Percentiles rank a stretch among this genome's conserved stretches.
Conservation (phyloP, 2,888 invertebrate species). For the Diploptera punctata region DNA sequence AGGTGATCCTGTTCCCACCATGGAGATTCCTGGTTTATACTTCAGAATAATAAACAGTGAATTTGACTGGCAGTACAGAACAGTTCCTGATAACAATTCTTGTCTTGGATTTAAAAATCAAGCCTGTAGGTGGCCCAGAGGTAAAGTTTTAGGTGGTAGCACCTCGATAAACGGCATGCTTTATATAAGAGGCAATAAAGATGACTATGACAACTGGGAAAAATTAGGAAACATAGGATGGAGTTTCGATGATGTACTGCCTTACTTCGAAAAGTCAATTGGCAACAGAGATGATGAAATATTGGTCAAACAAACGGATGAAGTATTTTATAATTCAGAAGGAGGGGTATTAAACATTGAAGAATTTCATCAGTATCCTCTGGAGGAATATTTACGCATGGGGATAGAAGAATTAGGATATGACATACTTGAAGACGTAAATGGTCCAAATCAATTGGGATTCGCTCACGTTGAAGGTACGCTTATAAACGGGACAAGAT, state of each 20-base stretch:
- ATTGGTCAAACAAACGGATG: no score
- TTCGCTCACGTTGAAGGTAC: constrained; percentile 53
- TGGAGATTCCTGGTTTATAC: constrained; percentile 49
- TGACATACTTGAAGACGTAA: constrained; percentile 67
- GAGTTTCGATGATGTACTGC: constrained; percentile 74
- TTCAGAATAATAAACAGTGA: constrained; percentile 47
- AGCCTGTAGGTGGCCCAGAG: constrained; percentile 73
- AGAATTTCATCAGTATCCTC: constrained; percentile 40
- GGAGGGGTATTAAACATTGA: constrained; percentile 81
- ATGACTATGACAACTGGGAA: constrained; percentile 84
- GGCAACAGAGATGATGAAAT: no score
- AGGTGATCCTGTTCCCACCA: constrained; percentile 48
- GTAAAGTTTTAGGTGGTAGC: constrained; percentile 82
- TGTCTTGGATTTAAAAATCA: constrained; percentile 48
- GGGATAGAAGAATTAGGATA: constrained; percentile 44
- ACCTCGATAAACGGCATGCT: constrained; percentile 86
- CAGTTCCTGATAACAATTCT: constrained; percentile 52
- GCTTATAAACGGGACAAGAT: constrained; percentile 68
- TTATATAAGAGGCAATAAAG: constrained; percentile 79
- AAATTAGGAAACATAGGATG: constrained; percentile 79
- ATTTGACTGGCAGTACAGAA: constrained; percentile 55
- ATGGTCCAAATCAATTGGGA: constrained; percentile 55
- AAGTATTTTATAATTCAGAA: constrained; percentile 66
- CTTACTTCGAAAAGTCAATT: constrained; percentile 82
- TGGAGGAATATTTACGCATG: constrained; percentile 31